Percentiles rank a stretch among this genome's conserved stretches.
Conservation (phyloP, 2,888 invertebrate species). For the Gibbula magus region DNA sequence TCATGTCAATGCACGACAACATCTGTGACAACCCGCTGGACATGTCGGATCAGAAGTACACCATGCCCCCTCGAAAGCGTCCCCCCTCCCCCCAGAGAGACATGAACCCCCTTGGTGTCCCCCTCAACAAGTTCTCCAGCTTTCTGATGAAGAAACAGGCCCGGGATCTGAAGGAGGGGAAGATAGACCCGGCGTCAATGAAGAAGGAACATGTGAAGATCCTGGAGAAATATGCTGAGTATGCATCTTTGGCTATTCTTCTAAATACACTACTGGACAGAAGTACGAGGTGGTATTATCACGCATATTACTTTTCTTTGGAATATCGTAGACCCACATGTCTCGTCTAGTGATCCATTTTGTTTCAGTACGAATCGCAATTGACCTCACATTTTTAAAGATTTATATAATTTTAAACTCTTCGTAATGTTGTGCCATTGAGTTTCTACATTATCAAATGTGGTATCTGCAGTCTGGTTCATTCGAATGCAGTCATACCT, state of each 20-base stretch:
- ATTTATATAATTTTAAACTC: no score
- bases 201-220: conserved; percentile 43
- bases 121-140: conserved; percentile 59
- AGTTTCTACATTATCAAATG: no score
- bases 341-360: no score
- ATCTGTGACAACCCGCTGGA: conserved; percentile 70
- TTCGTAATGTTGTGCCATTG: no score
- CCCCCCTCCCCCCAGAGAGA: conserved; percentile 60
- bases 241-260: background rate
- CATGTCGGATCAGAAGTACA: conserved; percentile 67
- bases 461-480: no score
- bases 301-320: no score
- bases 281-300: background rate
- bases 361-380: no score
- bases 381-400: no score
- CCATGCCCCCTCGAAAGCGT: conserved; percentile 42
- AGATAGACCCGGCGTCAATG: conserved; percentile 3
- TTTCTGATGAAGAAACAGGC: conserved; percentile 56
- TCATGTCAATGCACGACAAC: conserved; percentile 72
- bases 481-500: no score
- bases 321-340: no score
- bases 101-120: conserved; percentile 68
- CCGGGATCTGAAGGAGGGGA: conserved; percentile 48
- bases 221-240: conserved; percentile 43
- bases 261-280: background rate